A percentile compares a stretch with the other conserved stretches of the same genome.
phyloP scores from a whole-genome alignment of 53 echinoderm and acorn worm genomes.

The Arbacia lixula region DNA sequence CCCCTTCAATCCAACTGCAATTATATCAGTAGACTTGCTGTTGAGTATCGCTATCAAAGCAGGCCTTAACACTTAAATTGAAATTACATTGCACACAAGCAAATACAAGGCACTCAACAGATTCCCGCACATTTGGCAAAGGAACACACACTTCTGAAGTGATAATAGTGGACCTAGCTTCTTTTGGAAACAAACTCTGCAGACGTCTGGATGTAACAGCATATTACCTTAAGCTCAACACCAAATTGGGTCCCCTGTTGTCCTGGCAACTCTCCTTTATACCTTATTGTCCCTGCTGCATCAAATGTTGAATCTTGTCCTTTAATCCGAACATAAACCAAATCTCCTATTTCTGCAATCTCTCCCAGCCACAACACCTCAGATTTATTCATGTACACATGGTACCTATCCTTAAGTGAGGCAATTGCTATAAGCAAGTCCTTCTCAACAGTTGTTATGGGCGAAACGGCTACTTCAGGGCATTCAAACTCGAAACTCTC shows the following conservation, averaged over 20 bases:
- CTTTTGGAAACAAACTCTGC: too few relatives aligned
- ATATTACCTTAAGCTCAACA: conserved; percentile 43
- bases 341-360: not conserved
- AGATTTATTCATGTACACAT: not conserved
- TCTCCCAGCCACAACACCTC: not conserved
- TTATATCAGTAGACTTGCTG: too few relatives aligned
- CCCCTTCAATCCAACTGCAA: too few relatives aligned
- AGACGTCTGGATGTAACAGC: too few relatives aligned
- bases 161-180: too few relatives aligned
- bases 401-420: not conserved
- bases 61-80: too few relatives aligned
- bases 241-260: conserved; percentile 13
- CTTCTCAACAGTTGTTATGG: not conserved
- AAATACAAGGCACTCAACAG: too few relatives aligned
- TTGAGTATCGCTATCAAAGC: too few relatives aligned
- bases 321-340: conserved; percentile 3
- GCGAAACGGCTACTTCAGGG: not conserved
- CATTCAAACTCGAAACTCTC: conserved; percentile 14
- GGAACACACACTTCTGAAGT: too few relatives aligned
- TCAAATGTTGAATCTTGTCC: not conserved
- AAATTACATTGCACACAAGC: too few relatives aligned
- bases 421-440: conserved; percentile 34
- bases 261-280: not conserved
- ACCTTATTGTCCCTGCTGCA: conserved; percentile 10
- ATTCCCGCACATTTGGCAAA: too few relatives aligned